These are phyloP conservation scores for Lepisosteus oculatus DNA, from an alignment of 2,113 vertebrate species.

Conservation along the genomic window DNA sequence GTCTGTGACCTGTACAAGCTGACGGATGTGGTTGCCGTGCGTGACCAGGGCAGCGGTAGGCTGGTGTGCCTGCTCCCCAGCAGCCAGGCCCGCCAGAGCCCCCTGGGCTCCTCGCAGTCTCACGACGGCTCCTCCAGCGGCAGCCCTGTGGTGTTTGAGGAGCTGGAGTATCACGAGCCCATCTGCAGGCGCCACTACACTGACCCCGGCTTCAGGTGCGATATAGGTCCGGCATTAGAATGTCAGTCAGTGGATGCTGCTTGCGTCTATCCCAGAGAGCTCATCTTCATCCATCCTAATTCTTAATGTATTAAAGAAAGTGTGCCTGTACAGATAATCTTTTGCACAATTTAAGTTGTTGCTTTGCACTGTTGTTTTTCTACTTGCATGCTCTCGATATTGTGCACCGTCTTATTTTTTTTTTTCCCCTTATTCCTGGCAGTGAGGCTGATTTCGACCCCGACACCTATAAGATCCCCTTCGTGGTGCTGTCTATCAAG, in stretches of 20 bases:
- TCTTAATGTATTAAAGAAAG: neutral
- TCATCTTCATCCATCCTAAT: neutral
- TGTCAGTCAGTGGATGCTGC: too few species aligned
- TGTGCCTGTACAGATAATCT: too few species aligned
- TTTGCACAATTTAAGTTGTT: neutral
- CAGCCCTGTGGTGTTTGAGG: slow-evolving; percentile 93
- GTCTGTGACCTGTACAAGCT: slow-evolving; percentile 84
- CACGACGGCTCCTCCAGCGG: slow-evolving; percentile 86
- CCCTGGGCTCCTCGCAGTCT: slow-evolving; percentile 86
- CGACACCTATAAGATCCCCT: slow-evolving; percentile 88
- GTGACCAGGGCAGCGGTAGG: slow-evolving; percentile 82
- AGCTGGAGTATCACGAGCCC: slow-evolving; percentile 92
- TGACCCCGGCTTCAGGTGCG: slow-evolving; percentile 81
- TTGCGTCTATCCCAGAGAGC: neutral
- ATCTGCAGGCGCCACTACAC: slow-evolving; percentile 84
- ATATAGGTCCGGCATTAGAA: neutral
- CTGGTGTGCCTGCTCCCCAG: slow-evolving; percentile 86
- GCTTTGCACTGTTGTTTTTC: neutral
- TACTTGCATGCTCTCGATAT: neutral
- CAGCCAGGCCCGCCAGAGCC: slow-evolving; percentile 86
- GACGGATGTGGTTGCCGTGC: slow-evolving; percentile 79
- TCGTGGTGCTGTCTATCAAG: slow-evolving; percentile 86
- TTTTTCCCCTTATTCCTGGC: slow-evolving; percentile 29
- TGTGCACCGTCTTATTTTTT: neutral
- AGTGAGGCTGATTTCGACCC: slow-evolving; percentile 95